Conservation (phyloP, 1,140 invertebrate genomes). For the Cepaea nemoralis region DNA sequence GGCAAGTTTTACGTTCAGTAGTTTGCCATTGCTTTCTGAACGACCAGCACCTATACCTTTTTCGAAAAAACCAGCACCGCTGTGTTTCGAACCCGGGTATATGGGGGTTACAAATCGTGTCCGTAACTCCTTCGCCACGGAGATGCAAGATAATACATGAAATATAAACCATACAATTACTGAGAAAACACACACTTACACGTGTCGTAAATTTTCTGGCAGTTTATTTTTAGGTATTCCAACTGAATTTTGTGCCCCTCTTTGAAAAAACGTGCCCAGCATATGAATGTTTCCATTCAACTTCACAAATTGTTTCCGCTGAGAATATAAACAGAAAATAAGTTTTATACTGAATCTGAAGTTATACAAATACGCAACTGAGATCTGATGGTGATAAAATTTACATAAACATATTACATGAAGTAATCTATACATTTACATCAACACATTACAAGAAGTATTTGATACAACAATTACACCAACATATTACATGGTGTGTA, state of each 20-base stretch:
- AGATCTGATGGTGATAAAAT: background rate
- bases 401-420: background rate
- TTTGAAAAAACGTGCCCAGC: slow-evolving; percentile 88
- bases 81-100: no score
- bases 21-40: no score
- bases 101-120: no score
- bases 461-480: no score
- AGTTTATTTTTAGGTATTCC: slow-evolving; percentile 78
- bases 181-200: slow-evolving; percentile 76
- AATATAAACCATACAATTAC: no score
- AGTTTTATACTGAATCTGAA: background rate
- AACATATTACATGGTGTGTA: background rate
- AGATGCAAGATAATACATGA: no score
- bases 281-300: slow-evolving; percentile 87
- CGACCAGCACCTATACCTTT: no score
- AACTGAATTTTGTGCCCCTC: slow-evolving; percentile 80
- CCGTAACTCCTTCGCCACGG: no score
- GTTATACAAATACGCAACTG: background rate
- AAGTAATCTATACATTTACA: no score
- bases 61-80: no score
- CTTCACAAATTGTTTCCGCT: slow-evolving; percentile 83
- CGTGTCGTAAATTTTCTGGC: slow-evolving; percentile 80
- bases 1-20: no score
- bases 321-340: slow-evolving; percentile 41
- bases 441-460: no score